Evolutionary conservation across 2,113 vertebrate species (phyloP), one percentile per base, ranked within the genome.

Genomic region (Capra hircus): DNA sequence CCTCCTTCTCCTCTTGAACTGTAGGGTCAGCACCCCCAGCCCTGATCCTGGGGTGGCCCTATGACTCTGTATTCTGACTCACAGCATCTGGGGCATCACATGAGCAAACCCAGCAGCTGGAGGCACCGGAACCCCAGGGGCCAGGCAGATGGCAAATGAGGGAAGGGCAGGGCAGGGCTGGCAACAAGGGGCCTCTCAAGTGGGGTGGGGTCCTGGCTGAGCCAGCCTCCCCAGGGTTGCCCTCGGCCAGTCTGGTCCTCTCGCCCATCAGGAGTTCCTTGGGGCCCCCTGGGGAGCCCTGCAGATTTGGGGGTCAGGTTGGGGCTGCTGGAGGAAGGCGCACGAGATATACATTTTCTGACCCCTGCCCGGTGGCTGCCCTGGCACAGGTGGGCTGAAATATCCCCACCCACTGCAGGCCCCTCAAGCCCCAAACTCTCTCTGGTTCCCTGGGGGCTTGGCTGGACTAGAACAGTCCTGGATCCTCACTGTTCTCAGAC

Each of bases 81-180:
- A 96, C 36, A 74, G 96, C 94, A 97, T 97, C 96, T 94, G 97
- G 97, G 95, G 43, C 78, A 59, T 97, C 94, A 94, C 33, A 45
- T 95, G 94, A 95, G 86, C n/a, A 82, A 81, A 82, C 48, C 45
- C 11, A 0, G 89, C 91, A 89, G 91, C 48, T 14, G 0, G 64
- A 64, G 96, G 89, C 64, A 77, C 81, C 52, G 50, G 85, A 92
- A 90, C 94, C 90, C 90, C 93, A 36, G 93, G 88, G 93, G 92
- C 30, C 10, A 7, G 93, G 93, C 97, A 98, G 96, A 98, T 96
- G 97, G 98, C 90, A 94, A 52, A 6, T 25, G 36, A 85, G 84
- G 96, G 92, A 0, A 16, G 94, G 94, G 93, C 43, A 4, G 59
- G 45, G n/a, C 67, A 40, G 36, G 67, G 33, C 78, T 91, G 96